These are phyloP conservation scores for Polyodon spathula DNA, from an alignment of 2,113 vertebrate genomes.

Conservation along the genomic window DNA sequence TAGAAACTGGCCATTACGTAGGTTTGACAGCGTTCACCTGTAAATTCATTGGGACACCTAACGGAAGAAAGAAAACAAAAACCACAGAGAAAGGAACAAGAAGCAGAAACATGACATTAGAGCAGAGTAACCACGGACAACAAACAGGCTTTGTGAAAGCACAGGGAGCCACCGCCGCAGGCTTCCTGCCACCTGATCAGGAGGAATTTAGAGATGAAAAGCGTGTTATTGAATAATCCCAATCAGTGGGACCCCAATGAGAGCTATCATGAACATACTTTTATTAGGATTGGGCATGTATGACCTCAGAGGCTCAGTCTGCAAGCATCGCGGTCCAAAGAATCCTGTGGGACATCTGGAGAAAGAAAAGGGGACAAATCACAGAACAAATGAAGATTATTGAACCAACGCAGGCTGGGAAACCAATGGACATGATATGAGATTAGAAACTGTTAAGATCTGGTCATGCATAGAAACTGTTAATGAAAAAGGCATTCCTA, in stretches of 20 bases:
- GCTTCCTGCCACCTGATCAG: not conserved
- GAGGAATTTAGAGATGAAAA: too few relatives aligned
- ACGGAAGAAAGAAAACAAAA: slow-evolving; percentile 48
- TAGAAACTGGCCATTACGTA: slow-evolving; percentile 99
- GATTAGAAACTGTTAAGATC: too few relatives aligned
- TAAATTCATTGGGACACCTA: slow-evolving; percentile 99
- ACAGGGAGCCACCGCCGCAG: slow-evolving; percentile 40
- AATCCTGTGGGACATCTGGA: slow-evolving; percentile 95
- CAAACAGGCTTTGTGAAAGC: slow-evolving; percentile 51
- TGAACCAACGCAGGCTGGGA: not conserved
- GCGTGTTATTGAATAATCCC: too few relatives aligned
- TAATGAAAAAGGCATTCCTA: too few relatives aligned
- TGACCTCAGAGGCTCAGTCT: slow-evolving; percentile 90
- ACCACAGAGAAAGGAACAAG: slow-evolving; percentile 70
- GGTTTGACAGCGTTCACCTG: slow-evolving; percentile 99
- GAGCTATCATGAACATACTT: slow-evolving; percentile 81
- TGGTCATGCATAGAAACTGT: too few relatives aligned
- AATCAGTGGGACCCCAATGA: slow-evolving; percentile 16
- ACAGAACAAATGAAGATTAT: slow-evolving; percentile 70
- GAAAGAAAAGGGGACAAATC: slow-evolving; percentile 86
- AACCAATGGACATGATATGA: too few relatives aligned
- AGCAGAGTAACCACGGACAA: slow-evolving; percentile 52
- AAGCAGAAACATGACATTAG: slow-evolving; percentile 70
- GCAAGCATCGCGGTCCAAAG: slow-evolving; percentile 93
- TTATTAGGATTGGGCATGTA: slow-evolving; percentile 91